Evolutionary conservation across 37 sponge, comb jelly and placozoan genomes (phyloP).

Genomic region (Beroe forskalii): DNA sequence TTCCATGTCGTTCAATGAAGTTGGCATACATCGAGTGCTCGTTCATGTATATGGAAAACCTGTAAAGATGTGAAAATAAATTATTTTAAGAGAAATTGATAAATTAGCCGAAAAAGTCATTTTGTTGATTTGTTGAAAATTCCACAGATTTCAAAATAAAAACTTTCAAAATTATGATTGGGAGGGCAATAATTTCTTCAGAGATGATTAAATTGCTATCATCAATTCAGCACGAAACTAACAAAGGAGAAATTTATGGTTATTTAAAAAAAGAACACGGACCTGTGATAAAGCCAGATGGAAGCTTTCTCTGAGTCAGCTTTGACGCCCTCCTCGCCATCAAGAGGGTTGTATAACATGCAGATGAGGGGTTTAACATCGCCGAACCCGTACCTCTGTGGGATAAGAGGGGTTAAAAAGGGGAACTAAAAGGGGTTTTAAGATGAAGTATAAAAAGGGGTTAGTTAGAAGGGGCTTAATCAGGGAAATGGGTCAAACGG

Average conservation of each 20-base stretch:
- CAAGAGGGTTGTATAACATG: slow-evolving; percentile 59
- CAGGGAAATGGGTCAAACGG: no score
- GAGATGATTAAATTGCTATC: no score
- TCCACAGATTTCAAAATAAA: background rate
- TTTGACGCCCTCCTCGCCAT: slow-evolving; percentile 49
- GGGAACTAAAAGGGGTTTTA: no score
- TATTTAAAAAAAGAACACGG: no score
- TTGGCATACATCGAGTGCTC: slow-evolving; percentile 65
- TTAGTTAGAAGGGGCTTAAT: no score
- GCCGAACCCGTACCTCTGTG: slow-evolving; percentile 62
- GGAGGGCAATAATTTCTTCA: no score
- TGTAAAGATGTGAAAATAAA: background rate
- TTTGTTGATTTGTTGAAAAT: background rate
- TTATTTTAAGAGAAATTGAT: background rate
- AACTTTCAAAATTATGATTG: background rate
- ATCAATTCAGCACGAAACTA: no score
- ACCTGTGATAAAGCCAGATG: slow-evolving; percentile 56
- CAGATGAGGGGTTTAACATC: slow-evolving; percentile 43
- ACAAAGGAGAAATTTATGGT: no score
- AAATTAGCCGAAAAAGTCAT: background rate
- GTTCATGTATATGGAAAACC: slow-evolving; percentile 64
- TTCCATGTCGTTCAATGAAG: slow-evolving; percentile 62
- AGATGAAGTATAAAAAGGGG: no score
- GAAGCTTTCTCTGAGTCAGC: slow-evolving; percentile 62
- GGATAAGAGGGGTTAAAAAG: no score